A percentile compares a stretch with the other conserved stretches of the same genome.
Conservation (phyloP, 2,113 vertebrate species). For the Pelvicachromis taeniatus region DNA sequence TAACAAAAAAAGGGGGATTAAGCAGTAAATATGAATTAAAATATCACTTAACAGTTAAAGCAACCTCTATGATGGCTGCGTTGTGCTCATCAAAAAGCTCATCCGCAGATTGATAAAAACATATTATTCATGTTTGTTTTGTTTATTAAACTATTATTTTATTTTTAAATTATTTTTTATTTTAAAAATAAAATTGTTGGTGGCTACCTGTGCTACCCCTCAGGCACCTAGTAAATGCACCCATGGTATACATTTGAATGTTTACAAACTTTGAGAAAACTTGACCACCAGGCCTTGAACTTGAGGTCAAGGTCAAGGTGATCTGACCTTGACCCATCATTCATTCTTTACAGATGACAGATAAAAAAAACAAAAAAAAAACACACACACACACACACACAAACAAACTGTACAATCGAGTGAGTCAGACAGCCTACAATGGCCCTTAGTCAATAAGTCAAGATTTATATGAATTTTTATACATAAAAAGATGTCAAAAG, state of each 20-base stretch:
- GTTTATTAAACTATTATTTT: not conserved
- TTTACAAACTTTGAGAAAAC: not conserved
- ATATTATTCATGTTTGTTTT: not conserved
- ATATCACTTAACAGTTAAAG: not conserved
- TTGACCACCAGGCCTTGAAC: not conserved
- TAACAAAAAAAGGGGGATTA: not conserved
- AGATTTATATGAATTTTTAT: not conserved
- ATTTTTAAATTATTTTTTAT: too few species aligned
- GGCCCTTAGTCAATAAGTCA: not conserved
- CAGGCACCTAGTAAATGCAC: not conserved
- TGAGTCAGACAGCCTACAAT: not conserved
- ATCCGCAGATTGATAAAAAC: not conserved
- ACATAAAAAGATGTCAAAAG: not conserved
- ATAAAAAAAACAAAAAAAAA: too few species aligned
- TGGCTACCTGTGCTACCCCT: not conserved
- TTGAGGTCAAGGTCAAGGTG: not conserved
- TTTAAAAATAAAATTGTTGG: not conserved
- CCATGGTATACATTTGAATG: not conserved
- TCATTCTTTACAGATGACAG: not conserved
- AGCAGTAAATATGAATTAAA: not conserved
- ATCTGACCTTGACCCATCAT: too few species aligned
- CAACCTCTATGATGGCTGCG: not conserved
- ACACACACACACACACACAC: not conserved
- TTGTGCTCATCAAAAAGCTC: not conserved
- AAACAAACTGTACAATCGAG: not conserved